Percentiles rank a stretch among this genome's conserved stretches.
Conservation (phyloP, 1,140 invertebrate species). For the Lasaia peninsularis region DNA sequence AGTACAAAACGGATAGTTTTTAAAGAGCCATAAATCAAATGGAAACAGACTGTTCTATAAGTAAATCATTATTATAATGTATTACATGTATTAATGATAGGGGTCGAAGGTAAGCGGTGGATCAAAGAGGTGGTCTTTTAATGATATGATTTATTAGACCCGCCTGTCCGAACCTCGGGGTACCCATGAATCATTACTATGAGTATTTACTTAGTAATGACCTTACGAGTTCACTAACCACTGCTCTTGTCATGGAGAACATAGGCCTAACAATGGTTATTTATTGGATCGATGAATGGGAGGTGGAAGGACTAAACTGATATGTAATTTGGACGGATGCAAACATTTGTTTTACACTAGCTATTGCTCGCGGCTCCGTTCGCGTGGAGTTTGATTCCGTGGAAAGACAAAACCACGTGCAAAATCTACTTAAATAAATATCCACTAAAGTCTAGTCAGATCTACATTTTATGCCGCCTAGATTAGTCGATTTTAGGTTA, state of each 20-base stretch:
- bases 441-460: too few species aligned
- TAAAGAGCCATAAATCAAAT: not conserved
- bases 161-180: slow-evolving; percentile 5
- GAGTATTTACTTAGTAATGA: slow-evolving; percentile 6
- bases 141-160: slow-evolving; percentile 32
- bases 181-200: slow-evolving; percentile 1
- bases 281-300: not conserved
- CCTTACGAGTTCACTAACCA: slow-evolving; percentile 6
- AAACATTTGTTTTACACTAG: too few species aligned
- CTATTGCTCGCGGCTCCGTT: too few species aligned
- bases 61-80: slow-evolving; percentile 4
- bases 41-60: not conserved
- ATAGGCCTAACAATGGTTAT: slow-evolving; percentile 8
- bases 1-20: not conserved
- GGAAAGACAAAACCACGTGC: too few species aligned
- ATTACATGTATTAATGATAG: slow-evolving; percentile 23
- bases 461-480: too few species aligned
- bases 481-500: too few species aligned
- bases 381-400: too few species aligned
- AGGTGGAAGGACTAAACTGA: too few species aligned
- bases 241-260: slow-evolving; percentile 3
- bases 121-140: slow-evolving; percentile 15
- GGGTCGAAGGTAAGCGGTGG: slow-evolving; percentile 9
- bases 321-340: too few species aligned
- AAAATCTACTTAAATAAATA: too few species aligned